Base-by-base conservation (phyloP, 2,797 vertebrate species). In the Pitangus sulphuratus region DNA sequence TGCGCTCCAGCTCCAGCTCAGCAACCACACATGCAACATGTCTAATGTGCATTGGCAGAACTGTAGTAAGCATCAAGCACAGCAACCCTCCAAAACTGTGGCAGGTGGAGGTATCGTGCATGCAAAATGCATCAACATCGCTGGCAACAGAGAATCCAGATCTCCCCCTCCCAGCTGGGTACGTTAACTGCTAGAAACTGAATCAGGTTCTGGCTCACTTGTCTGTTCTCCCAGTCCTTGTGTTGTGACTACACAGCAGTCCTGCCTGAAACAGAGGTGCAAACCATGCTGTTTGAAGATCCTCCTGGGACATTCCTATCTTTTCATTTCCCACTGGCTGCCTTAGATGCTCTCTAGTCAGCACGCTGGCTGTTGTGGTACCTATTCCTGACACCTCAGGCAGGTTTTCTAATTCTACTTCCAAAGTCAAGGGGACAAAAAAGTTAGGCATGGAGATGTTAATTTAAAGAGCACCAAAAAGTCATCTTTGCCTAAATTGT, bases 41-140 rank as follows among this genome's bases (percentile, higher is more conserved):
- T 8, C 31, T 5, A 7, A 60, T 0, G 7, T 3, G 14, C 8
- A 0, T 0, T 11, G 35, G 47, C 78, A 58, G 40, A 66, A 47
- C n/a, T 30, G 22, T 4, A 58, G 28, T 4, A 40, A 84, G 74
- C 77, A 62, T 8, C 47, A 40, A 51, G 58, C 66, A 40, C 14
- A 58, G 74, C 61, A 88, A 18, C 17, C 24, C 17, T 39, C 42
- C 0, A 0, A 61, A 78, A 61, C 45, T 5, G 0, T 1, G 7
- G 45, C 83, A 81, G 39, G 6, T 9, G 39, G 24, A 88, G 14
- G 30, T 9, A 47, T 6, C 11, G 0, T 20, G 50, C 76, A 82
- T 54, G 65, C 76, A 88, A 80, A 78, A 76, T 26, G 35, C 45
- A 64, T 15, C 39, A 68, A 65, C n/a, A 11, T 20, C 1, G 0